Conservation (phyloP, 2,797 vertebrate species). For the Percopsis omiscomaycus region DNA sequence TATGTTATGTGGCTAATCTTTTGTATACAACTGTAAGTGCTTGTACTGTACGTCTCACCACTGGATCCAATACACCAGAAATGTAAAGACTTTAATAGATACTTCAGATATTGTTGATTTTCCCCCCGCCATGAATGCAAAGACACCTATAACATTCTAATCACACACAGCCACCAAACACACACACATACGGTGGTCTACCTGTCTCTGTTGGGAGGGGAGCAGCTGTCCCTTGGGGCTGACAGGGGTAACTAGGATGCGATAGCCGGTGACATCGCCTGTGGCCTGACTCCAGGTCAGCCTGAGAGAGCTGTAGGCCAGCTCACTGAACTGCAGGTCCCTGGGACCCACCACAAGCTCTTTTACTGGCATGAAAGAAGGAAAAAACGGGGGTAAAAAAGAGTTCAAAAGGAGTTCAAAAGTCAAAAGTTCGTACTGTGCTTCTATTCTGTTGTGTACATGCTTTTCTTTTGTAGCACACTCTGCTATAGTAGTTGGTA, state of each 20-base stretch:
- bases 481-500: not conserved
- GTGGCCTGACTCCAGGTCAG: constrained; percentile 86
- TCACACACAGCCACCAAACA: not conserved
- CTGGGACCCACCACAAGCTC: constrained; percentile 76
- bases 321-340: constrained; percentile 80
- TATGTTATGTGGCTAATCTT: no score
- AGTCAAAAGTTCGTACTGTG: not conserved
- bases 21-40: no score
- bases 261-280: constrained; percentile 81
- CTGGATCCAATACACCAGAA: no score
- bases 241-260: constrained; percentile 72
- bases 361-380: constrained; percentile 56
- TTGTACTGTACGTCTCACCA: no score
- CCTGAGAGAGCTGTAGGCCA: constrained; percentile 79
- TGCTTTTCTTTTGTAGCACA: not conserved
- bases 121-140: not conserved
- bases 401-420: not conserved
- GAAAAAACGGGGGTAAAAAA: not conserved
- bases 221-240: constrained; percentile 61
- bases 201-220: constrained; percentile 73
- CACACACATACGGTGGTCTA: constrained; percentile 33
- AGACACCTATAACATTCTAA: constrained; percentile 1
- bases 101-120: no score
- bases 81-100: no score
- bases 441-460: not conserved